Evolutionary conservation across 2,113 vertebrate genomes (phyloP), one percentile per base, ranked within the genome.

Genomic region (Candoia aspera): DNA sequence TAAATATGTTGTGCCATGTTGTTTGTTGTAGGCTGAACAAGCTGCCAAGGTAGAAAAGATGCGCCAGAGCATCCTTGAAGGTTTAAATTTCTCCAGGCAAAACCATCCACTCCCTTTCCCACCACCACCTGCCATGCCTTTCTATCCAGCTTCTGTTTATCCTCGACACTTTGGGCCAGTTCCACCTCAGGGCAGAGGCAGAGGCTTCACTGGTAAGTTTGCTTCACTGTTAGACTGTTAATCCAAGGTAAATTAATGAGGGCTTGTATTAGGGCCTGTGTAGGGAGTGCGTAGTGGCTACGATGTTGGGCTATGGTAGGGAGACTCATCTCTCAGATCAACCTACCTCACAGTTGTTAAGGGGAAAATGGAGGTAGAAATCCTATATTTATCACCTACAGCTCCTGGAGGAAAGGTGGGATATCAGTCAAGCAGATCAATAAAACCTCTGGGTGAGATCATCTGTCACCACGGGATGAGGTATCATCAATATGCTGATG

Each of bases 41-140:
- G 98, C 98, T 94, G 98, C 98, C 95, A 98, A 98, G 97, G 98
- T 99, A 95, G 99, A 99, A 96, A 99, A 99, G 97, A 99, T 99
- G 99, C 98, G 98, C 88, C 99, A 99, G 96, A 99, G 99, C 95
- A 99, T 99, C 96, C 97, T 99, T 95, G 99, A 99, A 98, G 98
- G 99, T 93, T 98, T 99, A 96, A 98, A 97, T 98, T 98, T 99
- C 96, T 97, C 98, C 94, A 98, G 98, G 95, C 98, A 98, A 88
- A 98, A 97, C 95, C 98, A 98, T 95, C 98, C 98, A 53, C 97
- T 98, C 85, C 97, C 98, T 57, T 99, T 99, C 96, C 98, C 98
- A 2, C 98, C 98, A 23, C 98, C 98, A 83, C 98, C 98, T 59
- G 95, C 97, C 95, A 98, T 99, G 98, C 98, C 98, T 97, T 99